Evolutionary conservation across 2,797 vertebrate genomes (phyloP), one percentile per base, ranked within the genome.

Genomic region (Myoxocephalus aenaeus): DNA sequence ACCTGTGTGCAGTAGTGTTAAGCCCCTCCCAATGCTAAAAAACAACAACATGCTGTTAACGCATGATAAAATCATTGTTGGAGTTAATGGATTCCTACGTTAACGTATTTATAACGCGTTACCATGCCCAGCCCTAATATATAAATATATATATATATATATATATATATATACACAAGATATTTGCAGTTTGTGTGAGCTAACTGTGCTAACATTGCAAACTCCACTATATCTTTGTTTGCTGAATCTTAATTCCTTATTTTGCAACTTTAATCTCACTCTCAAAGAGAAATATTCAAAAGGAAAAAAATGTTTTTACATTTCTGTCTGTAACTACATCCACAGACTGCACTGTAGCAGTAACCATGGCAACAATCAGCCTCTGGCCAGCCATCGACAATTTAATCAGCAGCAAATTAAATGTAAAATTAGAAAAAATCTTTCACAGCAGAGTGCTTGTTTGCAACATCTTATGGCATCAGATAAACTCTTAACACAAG

Each of bases 321-420:
- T 9, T 29, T 14, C 36, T 29, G 67, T 65, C 57, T 51, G 7
- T 18, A 27, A 25, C 67, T 50, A 36, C 56, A 65, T 65, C 38
- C 6, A 3, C 48, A 67, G 36, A 63, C 53, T 67, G 50, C 32
- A 53, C 32, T 56, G 32, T 63, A 38, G 36, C 70, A 42, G 80
- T 87, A 72, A 65, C 85, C 80, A 80, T 80, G 78, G 87, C 75
- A 87, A 89, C 84, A 70, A 65, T 72, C 74, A 61, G 65, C 70
- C 75, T 69, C 77, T 62, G 69, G 74, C 62, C 50, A 71, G 64
- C 80, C 32, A 79, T 79, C 72, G 84, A 65, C 73, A 68, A 65
- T 54, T 81, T 69, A 79, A 81, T 83, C 50, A 57, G 70, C 48
- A 68, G 20, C 20, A 66, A 80, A 83, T 73, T 70, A 80, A 73